Conservation (phyloP, 2,797 vertebrate genomes). For the Halcyon chelicuti region DNA sequence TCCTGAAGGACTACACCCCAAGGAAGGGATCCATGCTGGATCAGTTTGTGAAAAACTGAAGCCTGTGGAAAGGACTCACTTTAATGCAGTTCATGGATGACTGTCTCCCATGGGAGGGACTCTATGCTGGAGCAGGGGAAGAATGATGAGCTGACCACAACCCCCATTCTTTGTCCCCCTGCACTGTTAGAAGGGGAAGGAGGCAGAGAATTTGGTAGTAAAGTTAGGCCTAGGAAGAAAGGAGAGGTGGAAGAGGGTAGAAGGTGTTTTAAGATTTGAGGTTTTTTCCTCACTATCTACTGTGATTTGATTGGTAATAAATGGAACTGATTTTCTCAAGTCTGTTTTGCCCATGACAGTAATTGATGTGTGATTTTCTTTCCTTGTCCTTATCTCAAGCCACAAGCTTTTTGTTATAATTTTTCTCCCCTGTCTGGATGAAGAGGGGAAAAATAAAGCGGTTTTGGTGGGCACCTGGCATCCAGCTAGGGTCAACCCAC, state of each 20-base stretch:
- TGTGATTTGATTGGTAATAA: too few relatives aligned
- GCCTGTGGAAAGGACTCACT: too few relatives aligned
- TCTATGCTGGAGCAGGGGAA: not conserved
- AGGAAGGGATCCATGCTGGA: not conserved
- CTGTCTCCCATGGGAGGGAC: not conserved
- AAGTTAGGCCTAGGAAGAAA: not conserved
- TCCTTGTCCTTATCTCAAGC: too few relatives aligned
- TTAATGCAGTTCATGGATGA: not conserved
- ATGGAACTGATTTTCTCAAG: too few relatives aligned
- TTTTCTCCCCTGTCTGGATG: not conserved
- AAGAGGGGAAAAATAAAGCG: not conserved
- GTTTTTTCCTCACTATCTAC: too few relatives aligned
- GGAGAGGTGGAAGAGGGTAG: too few relatives aligned
- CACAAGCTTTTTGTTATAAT: too few relatives aligned
- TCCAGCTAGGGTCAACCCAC: not conserved
- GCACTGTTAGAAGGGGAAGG: too few relatives aligned
- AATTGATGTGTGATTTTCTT: too few relatives aligned
- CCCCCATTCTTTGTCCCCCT: too few relatives aligned
- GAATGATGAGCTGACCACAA: too few relatives aligned
- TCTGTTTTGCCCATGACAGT: too few relatives aligned
- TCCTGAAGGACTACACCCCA: not conserved
- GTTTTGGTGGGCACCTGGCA: not conserved
- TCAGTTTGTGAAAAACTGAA: not conserved
- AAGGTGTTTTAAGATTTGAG: not conserved
- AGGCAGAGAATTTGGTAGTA: not conserved